Conservation (phyloP, 1,140 invertebrate species). For the Stegodyphus dumicola region DNA sequence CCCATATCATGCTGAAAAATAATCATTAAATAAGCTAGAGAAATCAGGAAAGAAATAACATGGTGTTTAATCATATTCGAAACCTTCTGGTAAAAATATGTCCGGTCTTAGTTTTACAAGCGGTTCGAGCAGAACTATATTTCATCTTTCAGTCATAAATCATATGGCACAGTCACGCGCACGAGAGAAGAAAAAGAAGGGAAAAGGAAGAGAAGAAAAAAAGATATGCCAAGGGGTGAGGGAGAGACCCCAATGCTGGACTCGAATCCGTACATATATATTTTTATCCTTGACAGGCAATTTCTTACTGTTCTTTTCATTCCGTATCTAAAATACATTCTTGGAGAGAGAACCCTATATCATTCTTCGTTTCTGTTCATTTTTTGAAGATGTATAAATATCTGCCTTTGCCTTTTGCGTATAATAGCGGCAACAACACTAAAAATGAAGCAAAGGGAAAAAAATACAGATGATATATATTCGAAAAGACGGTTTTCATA, state of each 20-base stretch:
- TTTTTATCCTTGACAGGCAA: slow-evolving; percentile 53
- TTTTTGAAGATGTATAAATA: slow-evolving; percentile 57
- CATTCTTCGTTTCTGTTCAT: slow-evolving; percentile 44
- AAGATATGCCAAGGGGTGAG: slow-evolving; percentile 1
- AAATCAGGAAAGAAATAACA: slow-evolving; percentile 16
- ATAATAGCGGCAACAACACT: too few species aligned
- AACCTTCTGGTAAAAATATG: slow-evolving; percentile 57
- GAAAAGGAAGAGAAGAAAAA: slow-evolving; percentile 18
- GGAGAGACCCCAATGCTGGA: background rate
- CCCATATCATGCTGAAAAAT: slow-evolving; percentile 13
- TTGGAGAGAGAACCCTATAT: slow-evolving; percentile 19
- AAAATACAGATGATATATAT: too few species aligned
- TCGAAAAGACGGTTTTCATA: too few species aligned
- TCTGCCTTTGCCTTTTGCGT: too few species aligned
- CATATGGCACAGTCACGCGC: slow-evolving; percentile 46
- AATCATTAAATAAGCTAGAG: slow-evolving; percentile 42
- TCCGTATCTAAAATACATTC: slow-evolving; percentile 51
- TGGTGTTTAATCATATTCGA: slow-evolving; percentile 55
- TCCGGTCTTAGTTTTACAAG: slow-evolving; percentile 49
- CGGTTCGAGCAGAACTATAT: slow-evolving; percentile 22
- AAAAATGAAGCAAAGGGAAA: too few species aligned
- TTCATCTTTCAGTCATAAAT: slow-evolving; percentile 40
- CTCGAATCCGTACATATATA: slow-evolving; percentile 55
- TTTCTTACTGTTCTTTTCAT: slow-evolving; percentile 56
- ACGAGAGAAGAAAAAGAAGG: slow-evolving; percentile 22